phyloP scores from a whole-genome alignment of 2,113 vertebrate species.

The Cochlearius cochlearius region DNA sequence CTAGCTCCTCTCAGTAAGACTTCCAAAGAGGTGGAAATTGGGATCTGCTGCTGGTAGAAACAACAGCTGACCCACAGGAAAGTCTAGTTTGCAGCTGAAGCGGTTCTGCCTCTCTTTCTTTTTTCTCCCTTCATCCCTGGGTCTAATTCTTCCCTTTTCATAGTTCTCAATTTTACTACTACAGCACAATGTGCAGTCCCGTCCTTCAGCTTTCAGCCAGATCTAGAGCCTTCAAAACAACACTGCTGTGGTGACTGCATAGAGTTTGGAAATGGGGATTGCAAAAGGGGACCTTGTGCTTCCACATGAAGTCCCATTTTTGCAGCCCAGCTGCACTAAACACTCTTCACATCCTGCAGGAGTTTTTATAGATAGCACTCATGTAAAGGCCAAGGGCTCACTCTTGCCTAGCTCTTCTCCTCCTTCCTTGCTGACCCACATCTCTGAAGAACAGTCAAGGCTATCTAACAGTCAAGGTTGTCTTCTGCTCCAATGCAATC shows the following conservation, averaged over 20 bases:
- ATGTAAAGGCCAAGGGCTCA: neutral
- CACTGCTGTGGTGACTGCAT: rapidly evolving
- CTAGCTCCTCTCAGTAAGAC: neutral
- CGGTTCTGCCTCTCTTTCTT: neutral
- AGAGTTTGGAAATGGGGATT: neutral
- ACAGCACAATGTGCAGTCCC: neutral
- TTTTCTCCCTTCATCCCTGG: neutral
- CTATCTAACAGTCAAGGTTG: too few species aligned
- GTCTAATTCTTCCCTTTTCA: neutral
- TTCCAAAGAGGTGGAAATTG: neutral
- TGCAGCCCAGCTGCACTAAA: neutral
- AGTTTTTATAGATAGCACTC: neutral
- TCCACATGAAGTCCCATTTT: neutral
- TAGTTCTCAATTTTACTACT: neutral
- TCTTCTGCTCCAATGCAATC: neutral
- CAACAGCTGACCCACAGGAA: neutral
- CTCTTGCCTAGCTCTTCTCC: neutral
- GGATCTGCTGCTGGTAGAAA: neutral
- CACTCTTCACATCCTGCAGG: neutral
- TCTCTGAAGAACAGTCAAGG: neutral
- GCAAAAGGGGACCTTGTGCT: neutral
- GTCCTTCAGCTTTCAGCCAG: neutral
- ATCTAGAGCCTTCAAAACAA: neutral
- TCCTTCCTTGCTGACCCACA: neutral
- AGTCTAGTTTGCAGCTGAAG: neutral